Conservation (phyloP, 2,888 invertebrate species). For the Eristalis intricaria region DNA sequence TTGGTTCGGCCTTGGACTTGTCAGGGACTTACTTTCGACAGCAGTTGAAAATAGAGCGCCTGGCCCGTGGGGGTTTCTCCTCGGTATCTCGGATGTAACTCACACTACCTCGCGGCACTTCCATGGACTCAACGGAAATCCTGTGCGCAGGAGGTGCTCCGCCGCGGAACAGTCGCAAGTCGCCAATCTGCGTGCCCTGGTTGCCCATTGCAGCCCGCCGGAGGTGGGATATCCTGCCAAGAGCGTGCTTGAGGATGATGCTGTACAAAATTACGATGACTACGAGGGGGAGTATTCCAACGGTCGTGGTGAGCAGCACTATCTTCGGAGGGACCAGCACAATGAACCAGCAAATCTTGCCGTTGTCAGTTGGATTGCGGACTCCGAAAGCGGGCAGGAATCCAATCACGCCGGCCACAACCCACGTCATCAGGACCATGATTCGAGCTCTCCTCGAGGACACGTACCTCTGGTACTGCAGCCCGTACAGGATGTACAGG, state of each 20-base stretch:
- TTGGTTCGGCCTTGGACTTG: neutral
- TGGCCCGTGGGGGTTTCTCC: conserved; percentile 3
- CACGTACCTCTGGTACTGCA: conserved; percentile 85
- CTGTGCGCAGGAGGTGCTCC: conserved; percentile 49
- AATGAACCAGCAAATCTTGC: conserved; percentile 84
- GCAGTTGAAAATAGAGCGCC: conserved; percentile 54
- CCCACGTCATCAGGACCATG: conserved; percentile 83
- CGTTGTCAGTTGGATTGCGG: conserved; percentile 82
- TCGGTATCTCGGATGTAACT: conserved; percentile 45
- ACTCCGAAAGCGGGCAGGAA: conserved; percentile 85
- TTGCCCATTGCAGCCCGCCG: conserved; percentile 78
- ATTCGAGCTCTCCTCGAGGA: conserved; percentile 84
- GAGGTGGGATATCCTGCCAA: conserved; percentile 83
- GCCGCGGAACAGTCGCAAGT: conserved; percentile 75
- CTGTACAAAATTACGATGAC: conserved; percentile 82
- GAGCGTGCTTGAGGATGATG: conserved; percentile 84
- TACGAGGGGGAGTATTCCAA: conserved; percentile 83
- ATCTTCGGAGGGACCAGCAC: conserved; percentile 83
- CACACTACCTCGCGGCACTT: conserved; percentile 16
- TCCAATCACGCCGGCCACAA: conserved; percentile 83
- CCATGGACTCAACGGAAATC: conserved; percentile 2
- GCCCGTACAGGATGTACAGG: conserved; percentile 85
- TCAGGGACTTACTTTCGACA: conserved; percentile 61
- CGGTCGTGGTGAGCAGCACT: conserved; percentile 83
- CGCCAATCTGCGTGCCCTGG: conserved; percentile 77